Evolutionary conservation across 2,113 vertebrate genomes (phyloP).

Genomic region (Acinonyx jubatus): DNA sequence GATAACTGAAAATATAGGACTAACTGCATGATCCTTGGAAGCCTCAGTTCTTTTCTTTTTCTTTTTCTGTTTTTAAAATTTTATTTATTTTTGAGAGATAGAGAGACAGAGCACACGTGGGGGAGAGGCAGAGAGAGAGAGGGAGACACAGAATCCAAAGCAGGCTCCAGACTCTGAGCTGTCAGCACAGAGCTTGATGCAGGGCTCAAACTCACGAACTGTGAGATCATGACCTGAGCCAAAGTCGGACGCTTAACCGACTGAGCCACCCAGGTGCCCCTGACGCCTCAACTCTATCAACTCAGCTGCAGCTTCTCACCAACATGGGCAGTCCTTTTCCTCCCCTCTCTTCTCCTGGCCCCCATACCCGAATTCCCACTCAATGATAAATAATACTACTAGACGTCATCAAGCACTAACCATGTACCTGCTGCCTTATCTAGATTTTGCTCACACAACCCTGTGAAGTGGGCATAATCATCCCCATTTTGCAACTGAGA

Average conservation of each 20-base stretch:
- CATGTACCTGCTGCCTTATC: background rate
- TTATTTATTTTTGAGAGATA: too few relatives aligned
- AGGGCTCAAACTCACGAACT: too few relatives aligned
- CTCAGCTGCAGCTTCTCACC: background rate
- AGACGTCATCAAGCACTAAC: background rate
- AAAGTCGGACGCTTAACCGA: too few relatives aligned
- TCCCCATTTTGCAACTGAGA: background rate
- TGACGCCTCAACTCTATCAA: background rate
- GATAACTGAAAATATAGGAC: background rate
- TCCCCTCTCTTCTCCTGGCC: background rate
- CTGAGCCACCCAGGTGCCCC: too few relatives aligned
- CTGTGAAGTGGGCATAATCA: background rate
- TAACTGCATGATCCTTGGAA: background rate
- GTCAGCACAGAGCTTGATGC: too few relatives aligned
- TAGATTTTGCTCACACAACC: background rate
- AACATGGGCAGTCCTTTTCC: background rate
- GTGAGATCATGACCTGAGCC: too few relatives aligned
- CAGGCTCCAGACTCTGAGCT: too few relatives aligned
- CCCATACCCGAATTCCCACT: background rate
- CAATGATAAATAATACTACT: background rate
- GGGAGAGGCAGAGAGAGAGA: too few relatives aligned
- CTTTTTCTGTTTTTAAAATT: too few relatives aligned
- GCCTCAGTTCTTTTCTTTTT: background rate
- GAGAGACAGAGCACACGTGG: too few relatives aligned
- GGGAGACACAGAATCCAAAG: too few relatives aligned